Base-by-base conservation (phyloP, 2,797 vertebrate genomes). In the Ctenochaetus hawaiiensis region DNA sequence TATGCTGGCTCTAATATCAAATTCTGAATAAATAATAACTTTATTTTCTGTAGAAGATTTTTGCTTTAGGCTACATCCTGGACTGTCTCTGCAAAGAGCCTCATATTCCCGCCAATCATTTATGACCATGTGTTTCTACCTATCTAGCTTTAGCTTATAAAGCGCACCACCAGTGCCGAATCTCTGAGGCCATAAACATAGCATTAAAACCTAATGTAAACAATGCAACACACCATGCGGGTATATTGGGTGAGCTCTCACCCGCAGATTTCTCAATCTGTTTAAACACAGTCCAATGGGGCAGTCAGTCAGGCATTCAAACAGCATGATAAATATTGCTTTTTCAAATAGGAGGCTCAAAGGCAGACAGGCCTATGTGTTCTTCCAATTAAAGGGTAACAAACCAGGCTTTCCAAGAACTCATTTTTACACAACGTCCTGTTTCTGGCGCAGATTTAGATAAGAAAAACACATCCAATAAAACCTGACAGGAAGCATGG, bases 1-100 rank as follows among this genome's bases (percentile, higher is more conserved):
- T 43, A 73, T 13, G 17, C 22, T 62, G 61, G 20, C 69, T 72
- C 26, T 30, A 30, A 44, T 60, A 49, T 67, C 9, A 72, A 75
- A 78, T 68, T 72, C 80, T 74, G 63, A 83, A 87, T 86, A 71
- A 85, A 82, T 80, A 67, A 80, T 68, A 3, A 17, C 9, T 16
- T 34, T 80, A 60, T 78, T 83, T 72, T 75, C 56, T 65, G 62
- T 65, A 66, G 54, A 26, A 52, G 43, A 59, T 22, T 72, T 44
- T 60, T 52, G 80, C 83, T 84, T 74, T 81, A 57, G 78, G 85
- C 75, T 34, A 54, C 20, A 58, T 70, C 51, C 63, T 54, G 23
- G 1, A 72, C 52, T 39, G 68, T 37, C 65, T 54, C 22, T 61
- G 49, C 71, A 72, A 77, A 77, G 41, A 57, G 48, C 43, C 44